Evolutionary conservation across 2,888 invertebrate species (phyloP).

Genomic region (Tetrapedia diversipes): DNA sequence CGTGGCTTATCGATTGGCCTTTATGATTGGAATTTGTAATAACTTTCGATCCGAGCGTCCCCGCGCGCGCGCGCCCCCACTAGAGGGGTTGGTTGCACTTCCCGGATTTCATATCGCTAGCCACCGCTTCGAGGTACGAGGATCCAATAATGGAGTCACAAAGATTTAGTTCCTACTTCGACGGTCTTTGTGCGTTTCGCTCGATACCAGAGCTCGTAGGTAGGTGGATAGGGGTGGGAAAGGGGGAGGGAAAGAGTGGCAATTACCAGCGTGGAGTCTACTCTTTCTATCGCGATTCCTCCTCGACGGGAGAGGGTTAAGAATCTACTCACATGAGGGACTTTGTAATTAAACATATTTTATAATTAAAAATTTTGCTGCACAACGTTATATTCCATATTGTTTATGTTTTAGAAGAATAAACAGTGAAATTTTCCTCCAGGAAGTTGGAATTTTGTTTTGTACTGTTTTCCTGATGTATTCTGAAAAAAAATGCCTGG

Average conservation of each 20-base stretch:
- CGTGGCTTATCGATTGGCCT: constrained; percentile 73
- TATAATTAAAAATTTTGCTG: no score
- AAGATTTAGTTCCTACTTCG: constrained; percentile 67
- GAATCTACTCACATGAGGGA: no score
- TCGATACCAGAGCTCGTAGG: constrained; percentile 44
- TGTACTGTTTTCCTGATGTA: no score
- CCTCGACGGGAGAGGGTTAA: no score
- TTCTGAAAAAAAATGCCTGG: no score
- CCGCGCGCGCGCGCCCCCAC: not conserved
- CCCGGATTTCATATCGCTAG: constrained; percentile 66
- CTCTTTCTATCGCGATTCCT: not conserved
- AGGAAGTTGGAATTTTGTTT: no score
- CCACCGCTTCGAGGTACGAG: constrained; percentile 33
- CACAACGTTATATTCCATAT: no score
- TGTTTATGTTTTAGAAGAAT: no score
- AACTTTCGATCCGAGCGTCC: constrained; percentile 70
- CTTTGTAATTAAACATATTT: not conserved
- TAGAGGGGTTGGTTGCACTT: constrained; percentile 46
- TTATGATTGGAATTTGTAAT: constrained; percentile 76
- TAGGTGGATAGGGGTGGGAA: no score
- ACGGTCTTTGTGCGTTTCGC: constrained; percentile 44
- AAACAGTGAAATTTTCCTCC: no score
- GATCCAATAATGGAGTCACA: constrained; percentile 71
- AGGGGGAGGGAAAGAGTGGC: constrained; percentile 48
- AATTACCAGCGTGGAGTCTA: constrained; percentile 58